Percentiles rank a stretch among this genome's conserved stretches.
phyloP scores from a whole-genome alignment of 2,113 vertebrate genomes.

The Eidolon helvum region DNA sequence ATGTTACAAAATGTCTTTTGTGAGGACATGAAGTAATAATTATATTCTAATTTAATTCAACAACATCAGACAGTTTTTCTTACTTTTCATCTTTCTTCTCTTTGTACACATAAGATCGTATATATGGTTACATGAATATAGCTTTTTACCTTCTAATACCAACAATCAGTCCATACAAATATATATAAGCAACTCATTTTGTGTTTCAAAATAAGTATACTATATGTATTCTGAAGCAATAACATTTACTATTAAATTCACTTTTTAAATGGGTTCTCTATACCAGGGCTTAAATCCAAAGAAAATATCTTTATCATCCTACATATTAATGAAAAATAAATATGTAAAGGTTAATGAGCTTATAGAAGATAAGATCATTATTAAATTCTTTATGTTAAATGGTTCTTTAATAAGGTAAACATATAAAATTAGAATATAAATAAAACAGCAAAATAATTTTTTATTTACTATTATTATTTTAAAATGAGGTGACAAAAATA shows the following conservation, averaged over 20 bases:
- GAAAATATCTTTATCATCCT: not conserved
- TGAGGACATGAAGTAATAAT: slow-evolving; percentile 86
- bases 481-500: not conserved
- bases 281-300: not conserved
- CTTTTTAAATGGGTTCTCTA: not conserved
- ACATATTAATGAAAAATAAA: not conserved
- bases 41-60: slow-evolving; percentile 85
- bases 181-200: not conserved
- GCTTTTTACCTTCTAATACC: not conserved
- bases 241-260: not conserved
- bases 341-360: not conserved
- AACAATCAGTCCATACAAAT: not conserved
- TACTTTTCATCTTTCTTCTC: slow-evolving; percentile 53
- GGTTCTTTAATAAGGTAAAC: not conserved
- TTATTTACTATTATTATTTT: not conserved
- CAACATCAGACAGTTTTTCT: slow-evolving; percentile 80
- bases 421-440: not conserved
- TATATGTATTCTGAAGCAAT: not conserved
- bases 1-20: slow-evolving; percentile 88
- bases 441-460: not conserved
- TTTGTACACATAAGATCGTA: not conserved
- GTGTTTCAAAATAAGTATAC: not conserved
- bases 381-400: not conserved
- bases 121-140: not conserved
- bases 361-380: not conserved